Evolutionary conservation across 2,888 invertebrate genomes (phyloP), one percentile per base, ranked within the genome.

Genomic region (Philereme vetulata): DNA sequence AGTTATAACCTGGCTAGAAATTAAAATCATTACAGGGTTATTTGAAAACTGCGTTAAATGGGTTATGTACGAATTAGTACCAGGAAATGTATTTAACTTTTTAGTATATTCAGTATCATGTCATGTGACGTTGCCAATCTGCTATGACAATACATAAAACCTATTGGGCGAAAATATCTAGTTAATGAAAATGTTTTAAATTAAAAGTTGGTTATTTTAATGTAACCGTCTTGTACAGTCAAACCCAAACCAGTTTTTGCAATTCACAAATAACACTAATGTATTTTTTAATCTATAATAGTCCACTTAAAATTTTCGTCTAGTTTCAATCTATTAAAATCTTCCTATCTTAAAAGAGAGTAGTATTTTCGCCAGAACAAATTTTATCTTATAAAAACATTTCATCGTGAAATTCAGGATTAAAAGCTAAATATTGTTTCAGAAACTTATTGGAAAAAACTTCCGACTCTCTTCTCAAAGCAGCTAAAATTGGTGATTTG

Each of bases 391-490:
- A 21, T 5, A 3, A 40, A 40, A 9, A 38, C 5, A 2, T 42
- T 36, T 49, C 38, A 38, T 21, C 3, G 5, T 49, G 7, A 49
- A 50, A 32, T 49, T 36, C 8, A 32, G 11, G 53, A 35, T 36
- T 36, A 32, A n/a, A 47, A 46, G 6, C 9, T n/a, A 35, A 32
- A 35, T 51, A 67, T 90, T 86, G 87, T 94, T 94, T 73, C 93
- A 96, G 96, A 88, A 95, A 96, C 88, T 93, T 96, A 79, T 92
- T 96, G 84, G 96, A 97, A 89, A 96, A 95, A 93, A 95, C 96
- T 74, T 95, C 96, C 74, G 97, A 97, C 86, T 94, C 95, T 74
- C 93, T 97, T 72, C 93, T 97, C 74, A 95, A 95, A 90, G 97
- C 97, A 66, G 97, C 97, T 49, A 97, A 96, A 93, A 93, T 93